Base-by-base conservation (phyloP, 2,113 vertebrate species). In the Amblyornis subalaris region DNA sequence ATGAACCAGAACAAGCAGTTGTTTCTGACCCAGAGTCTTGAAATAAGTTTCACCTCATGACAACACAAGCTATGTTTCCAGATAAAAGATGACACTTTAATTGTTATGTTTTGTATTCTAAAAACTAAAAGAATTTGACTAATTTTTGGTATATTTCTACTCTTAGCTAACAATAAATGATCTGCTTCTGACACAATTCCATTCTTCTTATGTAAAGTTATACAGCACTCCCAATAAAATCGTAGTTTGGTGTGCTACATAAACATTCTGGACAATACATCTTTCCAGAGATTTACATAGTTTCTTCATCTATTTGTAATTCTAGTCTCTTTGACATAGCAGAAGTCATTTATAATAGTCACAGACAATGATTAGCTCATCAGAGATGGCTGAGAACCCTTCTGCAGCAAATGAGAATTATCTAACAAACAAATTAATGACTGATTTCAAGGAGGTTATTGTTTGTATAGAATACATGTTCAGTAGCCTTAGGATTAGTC, bases 241-340 rank as follows among this genome's bases (percentile, higher is more conserved):
- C 3, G 7, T 88, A 12, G 4, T 79, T 72, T 79, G 33, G 0
- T 3, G 4, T 0, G 2, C 10, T 23, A 55, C 2, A 40, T 42
- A 33, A 74, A 60, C 8, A 65, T 22, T 26, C 8, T 20, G 13
- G 4, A 44, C 12, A 58, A 33, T 6, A 70, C 2, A 17, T 15
- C 15, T 77, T 55, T 48, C 9, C 10, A 16, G 13, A 69, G 19
- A 38, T 65, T n/a, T 44, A 51, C 11, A 3, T 3, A 4, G 12
- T 14, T 24, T 69, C 31, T 24, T 15, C 0, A 0, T 55, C 1
- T 53, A 45, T 62, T 45, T 47, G 7, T 23, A 22, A 44, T 48
- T 23, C 5, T 55, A 48, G 5, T 40, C 11, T 70, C 22, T 65
- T 69, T 70, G 60, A 58, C 73, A 3, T 4, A 57, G 26, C 9